A percentile compares a stretch with the other conserved stretches of the same genome.
These are phyloP conservation scores for Xylota sylvarum DNA, from an alignment of 2,888 invertebrate species.

Conservation along the genomic window DNA sequence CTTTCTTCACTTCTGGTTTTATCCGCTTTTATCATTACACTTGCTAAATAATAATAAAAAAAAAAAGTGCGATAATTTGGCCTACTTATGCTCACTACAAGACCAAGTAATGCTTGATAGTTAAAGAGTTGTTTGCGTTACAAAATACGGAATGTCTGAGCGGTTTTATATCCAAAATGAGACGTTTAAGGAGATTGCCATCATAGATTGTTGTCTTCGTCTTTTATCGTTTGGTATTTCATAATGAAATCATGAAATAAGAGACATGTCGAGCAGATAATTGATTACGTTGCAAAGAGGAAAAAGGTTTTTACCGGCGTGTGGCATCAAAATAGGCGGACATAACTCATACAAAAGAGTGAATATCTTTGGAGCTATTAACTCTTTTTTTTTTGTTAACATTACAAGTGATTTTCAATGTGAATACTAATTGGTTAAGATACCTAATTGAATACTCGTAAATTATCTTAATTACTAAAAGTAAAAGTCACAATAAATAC, in stretches of 20 bases:
- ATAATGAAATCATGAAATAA: conserved; percentile 38
- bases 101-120: not conserved
- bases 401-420: conserved; percentile 43
- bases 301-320: conserved; percentile 19
- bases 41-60: conserved; percentile 16
- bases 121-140: conserved; percentile 18
- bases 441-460: conserved; percentile 49
- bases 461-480: conserved; percentile 63
- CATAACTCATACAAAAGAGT: conserved; percentile 16
- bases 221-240: conserved; percentile 31
- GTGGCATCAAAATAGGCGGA: conserved; percentile 11
- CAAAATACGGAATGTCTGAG: conserved; percentile 34
- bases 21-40: conserved; percentile 1
- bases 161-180: conserved; percentile 45
- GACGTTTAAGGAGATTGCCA: conserved; percentile 46
- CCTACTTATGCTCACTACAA: conserved; percentile 35
- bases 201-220: conserved; percentile 37
- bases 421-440: conserved; percentile 56
- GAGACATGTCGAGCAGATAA: conserved; percentile 45
- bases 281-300: conserved; percentile 45
- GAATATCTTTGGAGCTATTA: not conserved
- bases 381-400: conserved; percentile 4
- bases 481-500: conserved; percentile 58
- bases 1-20: not conserved
- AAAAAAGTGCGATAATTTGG: conserved; percentile 48